These are phyloP conservation scores for Limnephilus rhombicus DNA, from an alignment of 2,888 invertebrate species.

Conservation along the genomic window DNA sequence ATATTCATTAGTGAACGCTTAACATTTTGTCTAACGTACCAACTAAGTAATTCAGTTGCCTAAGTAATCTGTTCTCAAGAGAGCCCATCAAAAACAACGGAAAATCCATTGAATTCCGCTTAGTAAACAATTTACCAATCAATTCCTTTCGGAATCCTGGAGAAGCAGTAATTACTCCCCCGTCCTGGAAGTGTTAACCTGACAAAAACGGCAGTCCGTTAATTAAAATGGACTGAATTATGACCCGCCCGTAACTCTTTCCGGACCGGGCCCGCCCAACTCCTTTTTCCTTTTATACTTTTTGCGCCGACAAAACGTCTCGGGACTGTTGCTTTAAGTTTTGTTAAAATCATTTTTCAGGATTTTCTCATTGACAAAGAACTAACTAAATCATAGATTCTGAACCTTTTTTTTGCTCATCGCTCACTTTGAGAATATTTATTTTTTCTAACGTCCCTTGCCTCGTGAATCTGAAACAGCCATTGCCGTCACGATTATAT, in stretches of 20 bases:
- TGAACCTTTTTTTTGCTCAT: too few relatives aligned
- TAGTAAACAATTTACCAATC: not conserved
- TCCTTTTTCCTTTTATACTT: slow-evolving; percentile 11
- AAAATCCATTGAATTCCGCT: not conserved
- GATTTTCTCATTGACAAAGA: not conserved
- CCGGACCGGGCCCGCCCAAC: slow-evolving; percentile 35
- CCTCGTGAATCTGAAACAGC: too few relatives aligned
- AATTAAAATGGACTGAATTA: slow-evolving; percentile 50
- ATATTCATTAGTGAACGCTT: not conserved
- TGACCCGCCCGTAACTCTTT: slow-evolving; percentile 41
- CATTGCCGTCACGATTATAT: too few relatives aligned
- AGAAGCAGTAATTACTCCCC: slow-evolving; percentile 10
- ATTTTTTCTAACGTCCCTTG: too few relatives aligned
- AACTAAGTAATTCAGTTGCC: not conserved
- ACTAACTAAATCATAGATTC: too few relatives aligned
- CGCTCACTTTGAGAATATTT: too few relatives aligned
- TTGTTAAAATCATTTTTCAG: not conserved
- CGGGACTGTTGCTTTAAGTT: not conserved
- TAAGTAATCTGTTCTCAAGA: not conserved
- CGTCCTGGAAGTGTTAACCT: slow-evolving; percentile 23
- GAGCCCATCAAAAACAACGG: not conserved
- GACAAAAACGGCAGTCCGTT: slow-evolving; percentile 40
- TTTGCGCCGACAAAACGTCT: not conserved
- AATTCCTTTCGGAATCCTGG: slow-evolving; percentile 39
- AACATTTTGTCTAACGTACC: not conserved